phyloP scores from a whole-genome alignment of 2,888 invertebrate species.

The Mystacides longicornis region DNA sequence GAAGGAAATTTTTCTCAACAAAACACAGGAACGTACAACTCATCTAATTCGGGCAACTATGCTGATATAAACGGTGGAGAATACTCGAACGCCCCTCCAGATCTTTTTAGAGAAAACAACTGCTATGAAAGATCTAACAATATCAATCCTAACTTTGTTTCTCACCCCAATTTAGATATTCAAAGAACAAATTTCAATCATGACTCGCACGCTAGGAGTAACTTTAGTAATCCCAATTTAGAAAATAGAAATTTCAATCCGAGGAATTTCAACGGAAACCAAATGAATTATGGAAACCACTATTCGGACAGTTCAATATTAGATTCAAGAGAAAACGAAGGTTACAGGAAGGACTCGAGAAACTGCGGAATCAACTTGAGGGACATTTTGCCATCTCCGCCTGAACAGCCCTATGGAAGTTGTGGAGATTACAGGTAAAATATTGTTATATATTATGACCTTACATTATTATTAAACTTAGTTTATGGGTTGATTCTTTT shows the following conservation, averaged over 20 bases:
- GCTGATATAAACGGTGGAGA: constrained; percentile 24
- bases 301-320: constrained; percentile 25
- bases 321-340: constrained; percentile 16
- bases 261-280: constrained; percentile 14
- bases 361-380: constrained; percentile 44
- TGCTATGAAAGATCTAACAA: constrained; percentile 22
- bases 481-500: too few species aligned
- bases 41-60: constrained; percentile 26
- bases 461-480: too few species aligned
- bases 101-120: constrained; percentile 23
- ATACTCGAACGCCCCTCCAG: constrained; percentile 17
- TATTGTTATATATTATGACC: not conserved
- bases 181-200: constrained; percentile 17
- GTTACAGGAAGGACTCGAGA: constrained; percentile 35
- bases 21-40: constrained; percentile 31
- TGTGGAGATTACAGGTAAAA: constrained; percentile 23
- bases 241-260: constrained; percentile 15
- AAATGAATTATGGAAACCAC: constrained; percentile 22
- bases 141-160: constrained; percentile 22
- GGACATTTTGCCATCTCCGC: constrained; percentile 23
- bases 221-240: constrained; percentile 25
- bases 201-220: constrained; percentile 18
- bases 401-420: constrained; percentile 25
- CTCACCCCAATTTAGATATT: constrained; percentile 25
- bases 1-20: constrained; percentile 36